These are phyloP conservation scores for Galaxea fascicularis DNA, from an alignment of 92 coral and sea anemone species.

Conservation along the genomic window DNA sequence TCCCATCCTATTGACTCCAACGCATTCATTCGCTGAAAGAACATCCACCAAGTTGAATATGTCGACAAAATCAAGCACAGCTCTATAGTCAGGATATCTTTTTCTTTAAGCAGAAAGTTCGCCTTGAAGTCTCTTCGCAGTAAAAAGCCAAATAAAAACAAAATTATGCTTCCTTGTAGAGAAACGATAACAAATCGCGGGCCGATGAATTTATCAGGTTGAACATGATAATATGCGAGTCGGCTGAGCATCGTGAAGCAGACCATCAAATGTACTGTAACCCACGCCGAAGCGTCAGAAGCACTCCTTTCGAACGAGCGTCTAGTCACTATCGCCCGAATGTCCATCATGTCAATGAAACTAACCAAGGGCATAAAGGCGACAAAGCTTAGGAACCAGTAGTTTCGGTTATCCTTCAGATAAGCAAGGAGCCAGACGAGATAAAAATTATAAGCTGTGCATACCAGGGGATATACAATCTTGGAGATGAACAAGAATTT, in stretches of 20 bases:
- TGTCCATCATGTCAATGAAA: no score
- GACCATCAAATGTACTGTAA: constrained; percentile 34
- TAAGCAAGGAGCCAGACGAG: no score
- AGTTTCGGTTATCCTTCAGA: constrained; percentile 26
- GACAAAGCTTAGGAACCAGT: constrained; percentile 37
- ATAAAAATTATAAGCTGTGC: constrained; percentile 23
- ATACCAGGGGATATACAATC: no score
- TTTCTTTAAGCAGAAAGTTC: constrained; percentile 9
- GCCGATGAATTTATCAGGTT: constrained; percentile 28
- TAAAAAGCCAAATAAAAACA: constrained; percentile 43
- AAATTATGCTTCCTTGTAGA: constrained; percentile 48
- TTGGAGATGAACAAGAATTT: no score
- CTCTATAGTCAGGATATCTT: constrained; percentile 34
- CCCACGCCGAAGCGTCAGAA: not conserved
- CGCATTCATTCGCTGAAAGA: not conserved
- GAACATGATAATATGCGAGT: constrained; percentile 39
- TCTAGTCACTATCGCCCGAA: no score
- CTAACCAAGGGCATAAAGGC: no score
- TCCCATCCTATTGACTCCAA: constrained; percentile 23
- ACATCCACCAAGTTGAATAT: constrained; percentile 51
- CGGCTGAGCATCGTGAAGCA: constrained; percentile 61
- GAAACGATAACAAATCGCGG: constrained; percentile 43
- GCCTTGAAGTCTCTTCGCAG: constrained; percentile 17
- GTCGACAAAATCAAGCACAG: constrained; percentile 57
- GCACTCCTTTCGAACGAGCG: not conserved